Evolutionary conservation across 2,113 vertebrate genomes (phyloP), one percentile per base, ranked within the genome.

Genomic region (Sardina pilchardus): DNA sequence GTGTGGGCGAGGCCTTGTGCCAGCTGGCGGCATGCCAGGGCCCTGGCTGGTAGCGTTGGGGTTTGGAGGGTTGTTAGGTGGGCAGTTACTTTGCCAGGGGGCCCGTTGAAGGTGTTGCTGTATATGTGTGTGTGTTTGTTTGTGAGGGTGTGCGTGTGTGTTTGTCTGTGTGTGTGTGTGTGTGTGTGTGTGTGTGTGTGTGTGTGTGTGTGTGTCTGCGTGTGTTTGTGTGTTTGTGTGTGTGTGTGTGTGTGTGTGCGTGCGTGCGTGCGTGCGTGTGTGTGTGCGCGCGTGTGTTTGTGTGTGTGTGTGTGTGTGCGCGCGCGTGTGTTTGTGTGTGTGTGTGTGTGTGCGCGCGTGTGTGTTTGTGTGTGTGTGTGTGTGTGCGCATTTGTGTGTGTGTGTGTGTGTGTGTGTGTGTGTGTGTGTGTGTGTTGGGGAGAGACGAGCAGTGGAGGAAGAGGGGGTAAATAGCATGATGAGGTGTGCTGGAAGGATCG

Each of bases 221-320:
- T 84, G 59, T 44, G 44, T 63, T 42, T 71, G 36, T 30, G 83
- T 26, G 59, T 26, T 24, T 63, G 59, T 26, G 59, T 63, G 59
- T 26, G 59, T 63, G 59, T 2, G 19, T 63, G 63, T 14, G 26
- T 67, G 63, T 3, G 26, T 3, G 63, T 14, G 63, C 16, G n/a
- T 26, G 26, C 30, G n/a, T 67, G 21, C 5, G 53, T 56, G 53
- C 21, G 53, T 56, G 53, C 24, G 53, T 19, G n/a, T n/a, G n/a
- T n/a, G n/a, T n/a, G n/a, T n/a, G n/a, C n/a, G n/a, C n/a, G n/a
- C n/a, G 59, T 21, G 53, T 59, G 53, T 59, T 7, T 63, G 59
- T 83, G 53, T 63, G 17, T 83, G 59, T 84, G 59, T 44, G 44
- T 63, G 59, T 71, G 36, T 30, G 83, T 26, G 59, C 9, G 59